phyloP scores from a whole-genome alignment of 2,797 vertebrate genomes.

The Acomys russatus region DNA sequence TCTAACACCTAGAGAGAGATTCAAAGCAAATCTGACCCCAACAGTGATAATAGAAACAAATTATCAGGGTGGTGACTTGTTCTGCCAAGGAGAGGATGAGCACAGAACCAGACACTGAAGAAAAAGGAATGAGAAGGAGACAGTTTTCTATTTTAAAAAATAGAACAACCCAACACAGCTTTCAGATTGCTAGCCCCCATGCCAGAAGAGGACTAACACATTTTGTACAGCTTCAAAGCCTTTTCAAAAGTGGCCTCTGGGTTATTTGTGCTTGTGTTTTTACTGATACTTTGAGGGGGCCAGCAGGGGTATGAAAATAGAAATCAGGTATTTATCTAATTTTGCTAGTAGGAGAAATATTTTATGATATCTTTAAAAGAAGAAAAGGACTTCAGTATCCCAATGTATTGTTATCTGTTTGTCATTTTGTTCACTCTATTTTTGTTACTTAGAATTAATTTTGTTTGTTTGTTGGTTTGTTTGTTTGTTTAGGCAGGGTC shows the following conservation, averaged over 20 bases:
- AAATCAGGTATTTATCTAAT: background rate
- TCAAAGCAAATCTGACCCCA: conserved; percentile 35
- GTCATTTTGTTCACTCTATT: conserved; percentile 36
- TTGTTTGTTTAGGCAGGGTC: background rate
- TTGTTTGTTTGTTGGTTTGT: background rate
- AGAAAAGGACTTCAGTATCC: background rate
- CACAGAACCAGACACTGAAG: conserved; percentile 27
- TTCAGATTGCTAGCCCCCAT: background rate
- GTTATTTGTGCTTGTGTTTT: conserved; percentile 50
- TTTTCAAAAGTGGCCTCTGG: conserved; percentile 38
- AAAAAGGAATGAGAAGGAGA: background rate
- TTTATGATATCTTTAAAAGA: background rate
- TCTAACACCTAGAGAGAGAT: conserved; percentile 9
- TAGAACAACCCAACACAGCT: conserved; percentile 15
- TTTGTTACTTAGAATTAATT: conserved; percentile 6
- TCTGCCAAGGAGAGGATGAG: conserved; percentile 11
- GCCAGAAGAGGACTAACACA: background rate
- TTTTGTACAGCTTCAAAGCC: conserved; percentile 33
- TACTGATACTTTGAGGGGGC: conserved; percentile 44
- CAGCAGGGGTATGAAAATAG: background rate
- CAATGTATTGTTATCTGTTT: conserved; percentile 40
- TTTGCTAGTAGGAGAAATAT: background rate
- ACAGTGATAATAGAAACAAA: conserved; percentile 33
- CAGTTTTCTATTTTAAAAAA: conserved; percentile 2
- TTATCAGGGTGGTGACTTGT: conserved; percentile 13